phyloP scores from a whole-genome alignment of 2,797 vertebrate genomes.

The Artibeus lituratus region DNA sequence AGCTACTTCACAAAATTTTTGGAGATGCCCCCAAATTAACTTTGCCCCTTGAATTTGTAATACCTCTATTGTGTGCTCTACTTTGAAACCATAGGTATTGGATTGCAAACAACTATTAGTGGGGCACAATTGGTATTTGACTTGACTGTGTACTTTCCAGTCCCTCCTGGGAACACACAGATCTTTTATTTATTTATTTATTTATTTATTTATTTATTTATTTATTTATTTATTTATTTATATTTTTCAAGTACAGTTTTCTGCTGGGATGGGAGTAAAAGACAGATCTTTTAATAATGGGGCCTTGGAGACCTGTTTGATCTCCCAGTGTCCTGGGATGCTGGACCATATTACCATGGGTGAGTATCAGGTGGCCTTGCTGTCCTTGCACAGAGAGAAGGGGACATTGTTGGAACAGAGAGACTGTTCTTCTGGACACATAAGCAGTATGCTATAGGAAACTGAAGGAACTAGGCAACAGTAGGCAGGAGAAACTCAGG shows the following conservation, averaged over 20 bases:
- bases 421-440: neutral
- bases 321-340: neutral
- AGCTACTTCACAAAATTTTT: neutral
- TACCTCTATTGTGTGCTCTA: neutral
- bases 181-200: too few species aligned
- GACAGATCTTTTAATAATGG: neutral
- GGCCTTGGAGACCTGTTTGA: neutral
- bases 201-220: too few species aligned
- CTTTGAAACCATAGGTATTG: neutral
- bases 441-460: neutral
- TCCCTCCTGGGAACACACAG: neutral
- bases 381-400: neutral
- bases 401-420: neutral
- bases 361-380: neutral
- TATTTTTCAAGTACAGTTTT: too few species aligned
- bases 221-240: too few species aligned
- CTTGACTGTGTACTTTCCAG: neutral
- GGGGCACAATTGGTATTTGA: neutral
- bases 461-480: neutral
- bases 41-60: neutral
- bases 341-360: neutral
- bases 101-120: neutral
- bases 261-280: too few species aligned
- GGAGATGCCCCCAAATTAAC: neutral
- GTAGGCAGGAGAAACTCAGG: neutral